Evolutionary conservation across 2,113 vertebrate genomes (phyloP), one percentile per base, ranked within the genome.

Genomic region (Gadus macrocephalus): DNA sequence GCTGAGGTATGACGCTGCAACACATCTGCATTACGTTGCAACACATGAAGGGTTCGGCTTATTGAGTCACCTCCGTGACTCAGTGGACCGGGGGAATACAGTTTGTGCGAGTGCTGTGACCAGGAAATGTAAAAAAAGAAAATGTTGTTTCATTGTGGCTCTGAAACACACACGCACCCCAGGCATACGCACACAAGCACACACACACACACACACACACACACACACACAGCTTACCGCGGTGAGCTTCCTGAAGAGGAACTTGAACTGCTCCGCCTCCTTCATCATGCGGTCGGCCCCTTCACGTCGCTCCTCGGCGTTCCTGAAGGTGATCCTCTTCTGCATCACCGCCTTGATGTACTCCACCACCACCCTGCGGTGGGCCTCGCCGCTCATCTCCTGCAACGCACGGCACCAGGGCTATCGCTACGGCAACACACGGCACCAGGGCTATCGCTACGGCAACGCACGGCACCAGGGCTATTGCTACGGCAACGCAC

Each of bases 281-380:
- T 93, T 94, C 66, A 94, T 95, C 95, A 99, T 98, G 85, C 91
- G 89, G 69, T 98, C 97, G 0, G 96, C 97, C 1, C 96, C 97
- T 15, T 99, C 96, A 79, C 92, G 95, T 81, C 97, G 92, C 85
- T 99, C 97, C 1, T 98, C 97, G 0, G 95, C 92, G 0, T 90
- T 95, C 64, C 91, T 95, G 82, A 99, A 98, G 28, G 94, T 93
- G 71, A 98, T 95, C 27, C 96, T 94, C 83, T 96, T 98, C 77
- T 95, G 92, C 94, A 99, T 95, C 77, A 98, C 90, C 0, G 97
- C 95, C 78, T 95, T 94, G 62, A 99, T 92, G 87, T 99, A 99
- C 74, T 98, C 97, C 35, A 98, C 93, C 77, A 98, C 95, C 62
- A 97, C 95, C 1, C 95, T 90, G 42, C 95, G 93, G 69, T 97